Evolutionary conservation across 1,140 invertebrate genomes (phyloP), one percentile per base, ranked within the genome.

Genomic region (Aphidius gifuensis): DNA sequence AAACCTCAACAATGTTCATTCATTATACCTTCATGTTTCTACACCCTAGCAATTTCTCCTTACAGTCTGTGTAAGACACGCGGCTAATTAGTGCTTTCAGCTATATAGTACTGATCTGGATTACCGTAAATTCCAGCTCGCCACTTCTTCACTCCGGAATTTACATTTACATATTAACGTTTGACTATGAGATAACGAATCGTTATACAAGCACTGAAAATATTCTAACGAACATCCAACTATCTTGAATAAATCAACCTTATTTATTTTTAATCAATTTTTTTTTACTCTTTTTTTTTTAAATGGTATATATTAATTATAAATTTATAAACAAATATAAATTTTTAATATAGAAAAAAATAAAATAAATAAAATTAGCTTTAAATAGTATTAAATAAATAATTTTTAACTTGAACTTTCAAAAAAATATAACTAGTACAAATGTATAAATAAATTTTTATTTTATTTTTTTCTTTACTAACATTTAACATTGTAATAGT

Each of bases 71-170:
- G 49, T 61, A 70, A 67, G 62, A 68, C 63, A 63, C 57, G 60
- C 50, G 48, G 51, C 66, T 70, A 68, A 70, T 70, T 70, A 70
- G 62, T 60, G 65, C 65, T 66, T 64, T 67, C 55, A 50, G 40
- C 53, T 53, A n/a, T 42, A 21, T 32, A n/a, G 7, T n/a, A 48
- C 51, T 53, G 51, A 54, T 50, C 42, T 44, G 42, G 59, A 45
- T 53, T 32, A 44, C 42, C 42, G n/a, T 44, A 60, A 43, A 11
- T 43, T 38, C 43, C 16, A 21, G 58, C 23, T 50, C 23, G 23
- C 23, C 23, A 32, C 23, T 32, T 32, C 23, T 32, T 32, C 1
- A 32, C 45, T 54, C 9, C 39, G 55, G 46, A n/a, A 60, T 44
- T 38, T 58, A 48, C 57, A 67, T 66, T 66, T 66, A 58, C 67